Percentiles rank a stretch among this genome's conserved stretches.
phyloP scores from a whole-genome alignment of 2,113 vertebrate species.

The Tragelaphus buxtoni region DNA sequence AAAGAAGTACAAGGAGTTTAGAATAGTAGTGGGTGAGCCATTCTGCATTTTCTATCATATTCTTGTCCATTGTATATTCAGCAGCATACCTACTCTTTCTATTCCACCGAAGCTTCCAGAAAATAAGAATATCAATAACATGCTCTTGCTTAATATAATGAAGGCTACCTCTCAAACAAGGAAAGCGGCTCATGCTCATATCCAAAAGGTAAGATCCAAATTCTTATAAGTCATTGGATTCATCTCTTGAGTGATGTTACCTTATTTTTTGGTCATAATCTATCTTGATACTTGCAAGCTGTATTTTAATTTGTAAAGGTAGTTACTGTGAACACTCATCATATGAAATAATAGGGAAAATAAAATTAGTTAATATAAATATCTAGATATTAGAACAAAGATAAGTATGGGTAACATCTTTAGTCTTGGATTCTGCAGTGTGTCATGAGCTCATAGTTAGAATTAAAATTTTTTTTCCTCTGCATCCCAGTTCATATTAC shows the following conservation, averaged over 20 bases:
- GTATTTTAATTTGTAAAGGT: background rate
- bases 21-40: background rate
- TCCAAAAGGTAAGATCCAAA: background rate
- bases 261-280: background rate
- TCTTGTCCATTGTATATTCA: background rate
- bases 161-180: background rate
- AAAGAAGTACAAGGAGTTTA: background rate
- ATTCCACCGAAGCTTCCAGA: background rate
- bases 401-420: background rate
- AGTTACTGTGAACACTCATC: background rate
- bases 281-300: background rate
- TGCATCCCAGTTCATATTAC: too few relatives aligned
- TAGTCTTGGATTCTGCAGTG: background rate
- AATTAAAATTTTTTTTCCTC: background rate
- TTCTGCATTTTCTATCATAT: background rate
- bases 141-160: background rate
- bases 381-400: background rate
- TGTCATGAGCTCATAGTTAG: background rate
- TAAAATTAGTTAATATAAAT: background rate
- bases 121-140: background rate
- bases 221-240: background rate
- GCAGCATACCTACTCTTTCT: background rate
- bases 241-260: background rate
- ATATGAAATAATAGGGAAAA: background rate
- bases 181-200: background rate